Percentiles rank a stretch among this genome's conserved stretches.
These are phyloP conservation scores for Liolophura sinensis DNA, from an alignment of 1,140 invertebrate species.

Conservation along the genomic window DNA sequence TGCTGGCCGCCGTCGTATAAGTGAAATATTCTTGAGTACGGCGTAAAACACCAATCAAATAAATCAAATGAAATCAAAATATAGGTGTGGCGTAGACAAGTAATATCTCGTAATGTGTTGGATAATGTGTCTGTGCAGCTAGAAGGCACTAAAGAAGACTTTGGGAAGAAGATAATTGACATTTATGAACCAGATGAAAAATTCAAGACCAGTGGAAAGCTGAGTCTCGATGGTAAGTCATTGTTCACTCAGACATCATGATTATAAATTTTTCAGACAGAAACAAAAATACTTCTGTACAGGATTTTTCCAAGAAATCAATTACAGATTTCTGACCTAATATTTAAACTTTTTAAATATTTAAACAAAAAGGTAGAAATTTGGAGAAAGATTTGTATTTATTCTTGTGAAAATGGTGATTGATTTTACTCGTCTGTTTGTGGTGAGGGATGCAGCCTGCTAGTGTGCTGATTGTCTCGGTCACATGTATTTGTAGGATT, in stretches of 20 bases:
- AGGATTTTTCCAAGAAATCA: too few species aligned
- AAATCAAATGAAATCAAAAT: neutral
- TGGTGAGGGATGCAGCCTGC: too few species aligned
- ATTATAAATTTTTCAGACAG: neutral
- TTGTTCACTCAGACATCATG: neutral
- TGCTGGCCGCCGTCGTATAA: too few species aligned
- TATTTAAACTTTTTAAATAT: neutral
- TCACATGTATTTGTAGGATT: slow-evolving; percentile 59
- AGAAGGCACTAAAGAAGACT: slow-evolving; percentile 27
- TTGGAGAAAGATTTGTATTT: neutral
- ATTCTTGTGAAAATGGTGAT: neutral
- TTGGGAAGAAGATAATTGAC: slow-evolving; percentile 37
- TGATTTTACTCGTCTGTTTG: neutral
- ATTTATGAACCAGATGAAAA: slow-evolving; percentile 42
- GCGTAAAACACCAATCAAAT: too few species aligned
- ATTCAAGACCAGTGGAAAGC: slow-evolving; percentile 25
- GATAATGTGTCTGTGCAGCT: slow-evolving; percentile 25
- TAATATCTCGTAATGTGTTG: slow-evolving; percentile 4
- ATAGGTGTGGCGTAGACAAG: neutral
- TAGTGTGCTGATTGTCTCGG: neutral
- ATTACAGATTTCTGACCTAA: too few species aligned
- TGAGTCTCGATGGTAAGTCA: slow-evolving; percentile 38
- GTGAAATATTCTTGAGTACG: too few species aligned
- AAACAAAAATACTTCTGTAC: too few species aligned
- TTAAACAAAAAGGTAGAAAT: neutral